phyloP scores from a whole-genome alignment of 2,113 vertebrate genomes.

The Isichthys henryi region DNA sequence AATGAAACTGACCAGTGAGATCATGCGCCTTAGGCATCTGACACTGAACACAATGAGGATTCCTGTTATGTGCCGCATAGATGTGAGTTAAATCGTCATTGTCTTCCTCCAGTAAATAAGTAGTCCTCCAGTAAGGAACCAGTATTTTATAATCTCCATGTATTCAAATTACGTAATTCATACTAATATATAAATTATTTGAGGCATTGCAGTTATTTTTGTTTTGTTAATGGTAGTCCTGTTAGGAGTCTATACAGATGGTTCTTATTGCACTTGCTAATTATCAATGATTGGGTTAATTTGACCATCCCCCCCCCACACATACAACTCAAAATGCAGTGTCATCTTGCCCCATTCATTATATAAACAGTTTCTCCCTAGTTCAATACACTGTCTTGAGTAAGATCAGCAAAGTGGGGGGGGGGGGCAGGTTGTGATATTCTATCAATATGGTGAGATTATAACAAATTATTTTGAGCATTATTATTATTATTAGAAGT shows the following conservation, averaged over 20 bases:
- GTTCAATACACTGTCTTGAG: conserved; percentile 38
- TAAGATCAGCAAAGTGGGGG: conserved; percentile 5
- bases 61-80: conserved; percentile 59
- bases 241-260: not conserved
- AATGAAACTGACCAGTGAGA: conserved; percentile 67
- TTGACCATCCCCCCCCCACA: conserved; percentile 12
- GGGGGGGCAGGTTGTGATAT: not conserved
- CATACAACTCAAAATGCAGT: conserved; percentile 11
- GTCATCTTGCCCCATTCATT: conserved; percentile 9
- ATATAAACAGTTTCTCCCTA: conserved; percentile 21
- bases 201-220: conserved; percentile 11
- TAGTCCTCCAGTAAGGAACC: conserved; percentile 36
- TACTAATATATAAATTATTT: not conserved
- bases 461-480: not conserved
- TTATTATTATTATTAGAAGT: conserved; percentile 6
- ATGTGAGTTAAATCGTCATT: conserved; percentile 54
- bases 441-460: conserved; percentile 16
- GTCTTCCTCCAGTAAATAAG: conserved; percentile 45
- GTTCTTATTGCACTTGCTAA: not conserved
- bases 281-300: conserved; percentile 30
- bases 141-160: conserved; percentile 13
- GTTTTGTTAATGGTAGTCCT: conserved; percentile 1
- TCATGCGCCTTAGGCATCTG: conserved; percentile 58
- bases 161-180: conserved; percentile 1
- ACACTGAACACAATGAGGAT: conserved; percentile 61